Percentiles rank a stretch among this genome's conserved stretches.
Conservation (phyloP, 2,113 vertebrate genomes). For the Nesoenas mayeri region DNA sequence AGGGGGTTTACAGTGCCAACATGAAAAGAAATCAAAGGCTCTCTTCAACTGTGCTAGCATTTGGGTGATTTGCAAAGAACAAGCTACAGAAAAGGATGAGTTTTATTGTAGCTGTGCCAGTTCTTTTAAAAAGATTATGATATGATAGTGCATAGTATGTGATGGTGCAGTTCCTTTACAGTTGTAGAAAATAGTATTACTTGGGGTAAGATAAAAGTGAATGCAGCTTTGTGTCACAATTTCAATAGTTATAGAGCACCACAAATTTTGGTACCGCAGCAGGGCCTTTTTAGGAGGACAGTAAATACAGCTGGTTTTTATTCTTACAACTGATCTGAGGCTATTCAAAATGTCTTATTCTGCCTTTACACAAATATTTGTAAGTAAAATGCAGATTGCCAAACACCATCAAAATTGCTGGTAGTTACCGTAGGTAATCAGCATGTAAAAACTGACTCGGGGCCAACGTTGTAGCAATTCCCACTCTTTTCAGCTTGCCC, state of each 20-base stretch:
- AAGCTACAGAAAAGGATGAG: constrained; percentile 46
- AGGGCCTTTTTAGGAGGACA: constrained; percentile 31
- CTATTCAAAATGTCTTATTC: constrained; percentile 60
- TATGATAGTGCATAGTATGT: constrained; percentile 47
- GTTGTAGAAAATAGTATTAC: constrained; percentile 61
- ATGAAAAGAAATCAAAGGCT: constrained; percentile 67
- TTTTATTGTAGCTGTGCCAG: constrained; percentile 68
- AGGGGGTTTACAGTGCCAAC: constrained; percentile 34
- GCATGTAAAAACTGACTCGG: background rate
- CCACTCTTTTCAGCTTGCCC: background rate
- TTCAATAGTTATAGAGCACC: constrained; percentile 52
- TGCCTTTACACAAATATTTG: constrained; percentile 45
- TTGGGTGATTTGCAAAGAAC: constrained; percentile 72
- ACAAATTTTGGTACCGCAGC: constrained; percentile 59
- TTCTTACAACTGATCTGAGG: constrained; percentile 53
- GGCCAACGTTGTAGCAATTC: background rate
- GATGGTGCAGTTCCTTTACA: constrained; percentile 59
- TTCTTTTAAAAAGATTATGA: constrained; percentile 68
- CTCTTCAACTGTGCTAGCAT: constrained; percentile 58
- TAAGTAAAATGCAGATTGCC: constrained; percentile 65
- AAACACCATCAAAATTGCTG: constrained; percentile 26
- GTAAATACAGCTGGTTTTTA: constrained; percentile 58
- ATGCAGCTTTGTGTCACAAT: constrained; percentile 59
- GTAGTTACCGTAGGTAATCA: constrained; percentile 23
- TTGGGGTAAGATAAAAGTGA: constrained; percentile 74